A percentile compares a stretch with the other conserved stretches of the same genome.
Evolutionary conservation across 1,140 invertebrate species (phyloP).

Genomic region (Anagrus nilaparvatae): DNA sequence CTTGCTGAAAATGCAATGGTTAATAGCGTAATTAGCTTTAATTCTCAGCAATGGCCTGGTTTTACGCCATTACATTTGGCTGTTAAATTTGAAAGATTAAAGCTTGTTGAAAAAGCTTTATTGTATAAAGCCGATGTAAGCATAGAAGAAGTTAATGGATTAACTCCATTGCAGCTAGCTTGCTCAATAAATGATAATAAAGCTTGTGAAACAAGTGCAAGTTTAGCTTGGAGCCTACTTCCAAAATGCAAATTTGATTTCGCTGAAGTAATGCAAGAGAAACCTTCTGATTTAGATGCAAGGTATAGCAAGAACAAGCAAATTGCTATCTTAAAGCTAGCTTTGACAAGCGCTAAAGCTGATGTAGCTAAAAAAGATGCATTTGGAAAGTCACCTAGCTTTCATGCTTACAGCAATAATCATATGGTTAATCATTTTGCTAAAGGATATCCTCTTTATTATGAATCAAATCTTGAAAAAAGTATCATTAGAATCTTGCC

Average conservation of each 20-base stretch:
- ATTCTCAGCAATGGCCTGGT: conserved; percentile 3
- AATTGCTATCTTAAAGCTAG: conserved; percentile 6
- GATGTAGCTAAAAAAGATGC: no score
- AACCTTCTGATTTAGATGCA: not conserved
- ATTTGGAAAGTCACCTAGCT: no score
- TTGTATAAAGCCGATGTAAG: not conserved
- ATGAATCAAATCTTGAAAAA: no score
- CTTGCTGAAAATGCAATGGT: not conserved
- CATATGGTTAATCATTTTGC: no score
- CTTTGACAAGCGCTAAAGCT: no score
- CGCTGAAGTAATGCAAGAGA: not conserved
- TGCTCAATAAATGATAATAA: conserved; percentile 6
- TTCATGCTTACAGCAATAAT: no score
- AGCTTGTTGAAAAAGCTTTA: not conserved
- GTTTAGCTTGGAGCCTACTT: not conserved
- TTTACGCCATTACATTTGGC: conserved; percentile 9
- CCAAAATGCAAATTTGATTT: not conserved
- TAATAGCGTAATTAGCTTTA: not conserved
- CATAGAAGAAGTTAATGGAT: conserved; percentile 1
- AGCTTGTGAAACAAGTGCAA: conserved; percentile 1
- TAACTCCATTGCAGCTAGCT: conserved; percentile 6
- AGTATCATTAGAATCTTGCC: no score
- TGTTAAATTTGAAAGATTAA: conserved; percentile 2
- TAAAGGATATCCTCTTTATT: no score
- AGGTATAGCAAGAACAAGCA: not conserved